Percentiles rank a stretch among this genome's conserved stretches.
Conservation (phyloP, 1,140 invertebrate genomes). For the Stegodyphus dumicola region DNA sequence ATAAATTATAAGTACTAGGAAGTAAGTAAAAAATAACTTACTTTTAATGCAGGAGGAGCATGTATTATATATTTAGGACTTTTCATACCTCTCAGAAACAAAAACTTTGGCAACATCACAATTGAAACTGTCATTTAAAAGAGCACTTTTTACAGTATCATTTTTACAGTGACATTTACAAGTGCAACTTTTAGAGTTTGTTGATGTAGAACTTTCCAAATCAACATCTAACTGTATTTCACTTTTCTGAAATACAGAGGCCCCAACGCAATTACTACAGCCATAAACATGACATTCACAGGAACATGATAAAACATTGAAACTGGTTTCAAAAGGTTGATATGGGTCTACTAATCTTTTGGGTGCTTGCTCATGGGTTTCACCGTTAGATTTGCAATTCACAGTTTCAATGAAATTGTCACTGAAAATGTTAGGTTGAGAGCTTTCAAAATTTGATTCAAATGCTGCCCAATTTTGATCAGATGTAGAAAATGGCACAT, state of each 20-base stretch:
- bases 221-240: neutral
- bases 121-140: neutral
- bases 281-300: constrained; percentile 57
- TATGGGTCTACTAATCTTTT: constrained; percentile 5
- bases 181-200: neutral
- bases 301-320: constrained; percentile 28
- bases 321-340: constrained; percentile 28
- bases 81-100: neutral
- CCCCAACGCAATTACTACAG: neutral
- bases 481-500: constrained; percentile 27
- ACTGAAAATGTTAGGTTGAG: constrained; percentile 5
- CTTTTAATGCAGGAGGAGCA: too few relatives aligned
- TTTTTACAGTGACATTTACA: neutral
- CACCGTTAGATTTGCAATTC: too few relatives aligned
- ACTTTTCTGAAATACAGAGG: neutral
- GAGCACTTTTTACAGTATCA: neutral
- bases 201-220: neutral
- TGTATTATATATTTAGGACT: neutral
- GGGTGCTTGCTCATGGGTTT: constrained; percentile 3
- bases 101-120: constrained; percentile 16
- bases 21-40: too few relatives aligned
- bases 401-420: constrained; percentile 32
- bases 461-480: constrained; percentile 59
- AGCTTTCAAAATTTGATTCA: constrained; percentile 49
- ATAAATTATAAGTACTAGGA: too few relatives aligned